phyloP scores from a whole-genome alignment of 1,140 invertebrate species.

The Cheumatopsyche charites region DNA sequence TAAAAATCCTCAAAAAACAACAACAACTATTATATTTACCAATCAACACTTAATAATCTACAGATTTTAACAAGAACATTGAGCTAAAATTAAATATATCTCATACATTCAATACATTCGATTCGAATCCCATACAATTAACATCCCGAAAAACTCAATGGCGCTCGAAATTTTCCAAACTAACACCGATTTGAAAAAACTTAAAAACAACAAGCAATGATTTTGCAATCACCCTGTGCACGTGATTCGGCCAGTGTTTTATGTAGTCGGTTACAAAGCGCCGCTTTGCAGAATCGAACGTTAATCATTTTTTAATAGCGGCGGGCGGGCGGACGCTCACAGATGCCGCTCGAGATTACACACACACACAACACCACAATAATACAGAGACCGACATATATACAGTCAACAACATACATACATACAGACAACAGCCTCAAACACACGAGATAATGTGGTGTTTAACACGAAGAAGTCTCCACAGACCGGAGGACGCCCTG shows the following conservation, averaged over 20 bases:
- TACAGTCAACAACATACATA: neutral
- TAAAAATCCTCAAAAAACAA: too few species aligned
- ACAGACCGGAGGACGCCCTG: neutral
- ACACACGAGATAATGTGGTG: too few species aligned
- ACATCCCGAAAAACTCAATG: too few species aligned
- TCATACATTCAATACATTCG: too few species aligned
- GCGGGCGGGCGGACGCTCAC: constrained; percentile 17
- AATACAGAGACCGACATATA: neutral
- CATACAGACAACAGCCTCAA: neutral
- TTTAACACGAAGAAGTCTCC: too few species aligned
- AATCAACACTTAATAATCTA: too few species aligned
- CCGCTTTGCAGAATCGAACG: constrained; percentile 49
- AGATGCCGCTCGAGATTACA: constrained; percentile 34
- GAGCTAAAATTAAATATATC: too few species aligned
- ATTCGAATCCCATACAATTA: too few species aligned
- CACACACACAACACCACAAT: neutral
- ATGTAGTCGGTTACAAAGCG: constrained; percentile 46
- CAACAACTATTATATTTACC: too few species aligned
- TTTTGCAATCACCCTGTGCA: neutral
- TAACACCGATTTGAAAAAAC: too few species aligned
- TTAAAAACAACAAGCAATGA: neutral
- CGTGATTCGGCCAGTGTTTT: constrained; percentile 45
- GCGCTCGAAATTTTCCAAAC: too few species aligned
- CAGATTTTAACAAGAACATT: too few species aligned
- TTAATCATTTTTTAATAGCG: constrained; percentile 50